Evolutionary conservation across 2,113 vertebrate genomes (phyloP), one percentile per base, ranked within the genome.

Genomic region (Lagopus leucura): DNA sequence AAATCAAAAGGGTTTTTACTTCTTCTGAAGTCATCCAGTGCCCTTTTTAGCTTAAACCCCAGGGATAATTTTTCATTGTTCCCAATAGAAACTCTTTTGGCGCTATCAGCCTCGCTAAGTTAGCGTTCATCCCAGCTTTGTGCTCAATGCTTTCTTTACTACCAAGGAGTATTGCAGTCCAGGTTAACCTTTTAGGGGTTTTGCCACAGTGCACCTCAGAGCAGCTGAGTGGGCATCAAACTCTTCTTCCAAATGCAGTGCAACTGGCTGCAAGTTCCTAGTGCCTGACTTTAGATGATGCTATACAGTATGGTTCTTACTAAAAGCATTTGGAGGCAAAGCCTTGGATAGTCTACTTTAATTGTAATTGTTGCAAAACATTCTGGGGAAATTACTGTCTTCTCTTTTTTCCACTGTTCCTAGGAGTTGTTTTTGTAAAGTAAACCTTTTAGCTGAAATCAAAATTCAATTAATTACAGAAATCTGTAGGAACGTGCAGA

Each of bases 1-100:
- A 96, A 97, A 96, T 95, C 83, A 90, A 95, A 96, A 94, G 86
- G 82, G 30, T 93, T 96, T 94, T 96, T 82, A 90, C 88, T 90
- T 96, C 91, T 94, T 82, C 0, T 0, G 63, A 89, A 92, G 84
- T 89, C 40, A 30, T 61, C 75, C 54, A 3, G 25, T 87, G 77
- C 19, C 77, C 73, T 75, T 91, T 89, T 88, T 91, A 90, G 61
- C 27, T 93, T 95, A 88, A 96, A 90, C 85, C 61, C 66, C 69
- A 48, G 69, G 69, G 85, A 92, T 91, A 85, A 75, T 88, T 94
- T 82, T 78, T 74, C 64, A 52, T 36, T 91, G 76, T 63, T 90
- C 85, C 93, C 78, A 65, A 66, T 52, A 74, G 69, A 47, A 88
- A 19, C 47, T 71, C 64, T 89, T 63, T n/a, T 72, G 82, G 82